Conservation (phyloP, 1,140 invertebrate species). For the Manduca sexta region DNA sequence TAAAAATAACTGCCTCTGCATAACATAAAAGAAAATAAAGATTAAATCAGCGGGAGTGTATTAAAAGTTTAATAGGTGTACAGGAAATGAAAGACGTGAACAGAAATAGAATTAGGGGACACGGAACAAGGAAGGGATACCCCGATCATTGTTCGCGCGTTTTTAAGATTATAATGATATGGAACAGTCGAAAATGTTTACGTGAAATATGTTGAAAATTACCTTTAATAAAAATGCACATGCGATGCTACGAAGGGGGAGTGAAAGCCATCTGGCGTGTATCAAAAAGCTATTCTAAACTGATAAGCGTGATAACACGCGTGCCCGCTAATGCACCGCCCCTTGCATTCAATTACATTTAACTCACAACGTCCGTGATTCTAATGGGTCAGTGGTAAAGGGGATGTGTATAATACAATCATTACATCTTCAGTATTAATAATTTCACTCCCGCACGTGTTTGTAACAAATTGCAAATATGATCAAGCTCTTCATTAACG, state of each 20-base stretch:
- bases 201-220: too few species aligned
- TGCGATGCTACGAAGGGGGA: slow-evolving; percentile 10
- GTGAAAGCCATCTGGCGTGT: slow-evolving; percentile 33
- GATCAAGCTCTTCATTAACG: slow-evolving; percentile 28
- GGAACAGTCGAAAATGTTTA: not conserved
- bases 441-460: slow-evolving; percentile 16
- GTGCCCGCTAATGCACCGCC: slow-evolving; percentile 31
- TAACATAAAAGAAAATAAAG: too few species aligned
- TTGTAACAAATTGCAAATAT: slow-evolving; percentile 24
- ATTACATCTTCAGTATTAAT: slow-evolving; percentile 10
- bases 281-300: slow-evolving; percentile 37
- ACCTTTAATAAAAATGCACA: not conserved
- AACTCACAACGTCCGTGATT: slow-evolving; percentile 20
- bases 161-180: not conserved
- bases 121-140: too few species aligned
- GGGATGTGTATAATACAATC: slow-evolving; percentile 11
- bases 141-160: too few species aligned
- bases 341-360: slow-evolving; percentile 32
- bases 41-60: too few species aligned
- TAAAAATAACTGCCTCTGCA: too few species aligned
- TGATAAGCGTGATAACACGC: slow-evolving; percentile 39
- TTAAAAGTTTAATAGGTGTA: too few species aligned
- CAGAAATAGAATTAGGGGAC: too few species aligned
- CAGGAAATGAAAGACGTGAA: too few species aligned
- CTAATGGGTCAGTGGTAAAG: slow-evolving; percentile 1